Evolutionary conservation across 2,888 invertebrate genomes (phyloP).

Genomic region (Lingula anatina): DNA sequence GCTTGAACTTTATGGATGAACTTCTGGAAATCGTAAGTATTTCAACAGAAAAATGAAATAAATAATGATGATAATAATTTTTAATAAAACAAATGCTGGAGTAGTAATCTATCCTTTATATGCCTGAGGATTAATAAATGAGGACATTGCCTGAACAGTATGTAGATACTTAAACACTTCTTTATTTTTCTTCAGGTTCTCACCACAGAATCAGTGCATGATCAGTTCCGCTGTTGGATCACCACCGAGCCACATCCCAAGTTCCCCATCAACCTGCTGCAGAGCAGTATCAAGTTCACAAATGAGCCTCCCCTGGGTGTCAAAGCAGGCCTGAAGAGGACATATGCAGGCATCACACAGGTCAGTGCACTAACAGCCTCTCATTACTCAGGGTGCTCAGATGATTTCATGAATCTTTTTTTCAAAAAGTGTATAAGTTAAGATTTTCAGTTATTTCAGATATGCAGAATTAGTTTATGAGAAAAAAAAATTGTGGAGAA

Average conservation of each 20-base stretch:
- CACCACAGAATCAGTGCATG: conserved; percentile 68
- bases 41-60: too few relatives aligned
- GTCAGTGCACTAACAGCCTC: too few relatives aligned
- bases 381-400: too few relatives aligned
- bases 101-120: too few relatives aligned
- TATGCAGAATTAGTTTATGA: too few relatives aligned
- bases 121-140: too few relatives aligned
- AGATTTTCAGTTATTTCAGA: not conserved
- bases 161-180: too few relatives aligned
- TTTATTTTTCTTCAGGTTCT: conserved; percentile 17
- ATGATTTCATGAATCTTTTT: too few relatives aligned
- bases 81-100: too few relatives aligned
- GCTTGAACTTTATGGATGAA: conserved; percentile 88
- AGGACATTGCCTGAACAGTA: too few relatives aligned
- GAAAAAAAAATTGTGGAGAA: not conserved
- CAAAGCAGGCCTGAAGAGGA: conserved; percentile 85
- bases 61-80: too few relatives aligned
- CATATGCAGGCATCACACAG: conserved; percentile 81
- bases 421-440: not conserved
- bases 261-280: conserved; percentile 80
- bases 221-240: conserved; percentile 84
- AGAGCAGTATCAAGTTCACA: conserved; percentile 95
- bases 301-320: conserved; percentile 97
- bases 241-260: conserved; percentile 90
- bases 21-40: conserved; percentile 76